Base-by-base conservation (phyloP, 2,113 vertebrate genomes). In the Megaleporinus macrocephalus region DNA sequence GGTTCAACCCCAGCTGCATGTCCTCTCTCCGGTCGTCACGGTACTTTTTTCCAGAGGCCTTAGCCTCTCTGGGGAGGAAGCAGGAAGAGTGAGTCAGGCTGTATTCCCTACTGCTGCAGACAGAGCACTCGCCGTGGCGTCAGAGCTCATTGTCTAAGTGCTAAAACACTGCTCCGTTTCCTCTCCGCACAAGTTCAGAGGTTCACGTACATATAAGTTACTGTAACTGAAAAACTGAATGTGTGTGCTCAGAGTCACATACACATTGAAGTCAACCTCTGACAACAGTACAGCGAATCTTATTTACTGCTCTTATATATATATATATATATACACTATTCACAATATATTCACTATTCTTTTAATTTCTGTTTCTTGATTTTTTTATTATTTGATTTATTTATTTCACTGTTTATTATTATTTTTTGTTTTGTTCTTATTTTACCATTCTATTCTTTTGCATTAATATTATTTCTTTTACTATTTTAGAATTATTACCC, bases 51-150 rank as follows among this genome's bases (percentile, higher is more conserved):
- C 26, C 55, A 27, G 29, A 76, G 36, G 41, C 10, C 15, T 76
- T 11, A 22, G 57, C 3, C 22, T 57, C 71, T 68, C 75, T 80
- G 49, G 73, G 76, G 68, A 84, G 82, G 83, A 83, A 83, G 87
- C 76, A 90, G 92, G 90, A 92, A 87, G 79, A 3, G 27, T 76
- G 30, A 82, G 27, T 82, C 71, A 80, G 65, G n/a, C 10, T 55
- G 14, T 49, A 6, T 27, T 33, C 49, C 33, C 36, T 27, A 14
- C 53, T 47, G 36, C 53, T 79, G 51, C 70, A 36, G 53, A 78
- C 44, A 63, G 79, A 55, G 33, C 73, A 80, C n/a, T 44, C 29
- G 27, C 47, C 44, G 18, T 84, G 79, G 83, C 59, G 72, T 80
- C 72, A 79, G 55, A 24, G 27, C 41, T 72, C 36, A 65, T 69